A percentile compares a stretch with the other conserved stretches of the same genome.
These are phyloP conservation scores for Cebus imitator DNA, from an alignment of 2,113 vertebrate genomes.

Conservation along the genomic window DNA sequence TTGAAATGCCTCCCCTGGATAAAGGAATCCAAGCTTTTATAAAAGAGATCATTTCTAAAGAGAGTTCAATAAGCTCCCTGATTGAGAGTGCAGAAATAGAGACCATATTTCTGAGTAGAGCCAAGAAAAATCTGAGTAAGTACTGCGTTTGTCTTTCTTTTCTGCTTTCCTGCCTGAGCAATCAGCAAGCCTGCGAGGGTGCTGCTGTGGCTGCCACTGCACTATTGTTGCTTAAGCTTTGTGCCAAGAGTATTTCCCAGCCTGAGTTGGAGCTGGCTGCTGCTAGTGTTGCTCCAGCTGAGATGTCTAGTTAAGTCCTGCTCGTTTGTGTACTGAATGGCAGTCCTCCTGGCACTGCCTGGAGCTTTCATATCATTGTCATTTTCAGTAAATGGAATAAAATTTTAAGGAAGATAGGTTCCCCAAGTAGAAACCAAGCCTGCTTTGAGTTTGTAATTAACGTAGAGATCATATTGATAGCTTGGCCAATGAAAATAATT, in stretches of 20 bases:
- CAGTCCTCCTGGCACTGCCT: neutral
- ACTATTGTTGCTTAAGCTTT: neutral
- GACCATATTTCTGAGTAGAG: neutral
- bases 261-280: neutral
- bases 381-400: neutral
- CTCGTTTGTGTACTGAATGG: neutral
- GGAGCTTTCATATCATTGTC: neutral
- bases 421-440: neutral
- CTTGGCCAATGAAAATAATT: neutral
- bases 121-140: neutral
- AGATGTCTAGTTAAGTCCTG: neutral
- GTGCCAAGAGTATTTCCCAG: neutral
- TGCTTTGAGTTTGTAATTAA: neutral
- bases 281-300: accelerated
- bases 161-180: neutral
- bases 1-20: neutral
- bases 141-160: neutral
- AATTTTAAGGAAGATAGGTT: neutral
- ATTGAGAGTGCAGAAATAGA: neutral
- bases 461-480: neutral
- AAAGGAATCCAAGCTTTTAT: neutral
- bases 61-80: neutral
- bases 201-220: neutral
- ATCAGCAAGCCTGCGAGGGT: neutral
- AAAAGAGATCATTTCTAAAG: neutral